phyloP scores from a whole-genome alignment of 2,797 vertebrate genomes.

The Phataginus tricuspis region DNA sequence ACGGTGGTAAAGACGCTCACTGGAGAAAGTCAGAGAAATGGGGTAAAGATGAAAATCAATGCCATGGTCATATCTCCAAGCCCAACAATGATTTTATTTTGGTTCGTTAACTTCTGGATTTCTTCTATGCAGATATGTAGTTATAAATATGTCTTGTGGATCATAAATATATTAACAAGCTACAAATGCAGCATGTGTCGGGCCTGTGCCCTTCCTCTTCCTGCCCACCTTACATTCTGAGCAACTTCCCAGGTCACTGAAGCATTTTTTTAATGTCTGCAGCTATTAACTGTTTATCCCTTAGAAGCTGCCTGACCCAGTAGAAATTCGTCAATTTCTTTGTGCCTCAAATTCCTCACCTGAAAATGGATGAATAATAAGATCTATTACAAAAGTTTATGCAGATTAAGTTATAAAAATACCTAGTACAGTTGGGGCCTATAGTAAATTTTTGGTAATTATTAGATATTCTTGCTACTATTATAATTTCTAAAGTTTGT shows the following conservation, averaged over 20 bases:
- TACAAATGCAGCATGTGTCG: neutral
- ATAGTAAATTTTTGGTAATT: neutral
- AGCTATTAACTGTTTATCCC: neutral
- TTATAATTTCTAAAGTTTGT: neutral
- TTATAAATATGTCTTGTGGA: neutral
- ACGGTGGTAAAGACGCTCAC: too few relatives aligned
- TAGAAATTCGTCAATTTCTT: neutral
- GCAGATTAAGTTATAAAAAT: neutral
- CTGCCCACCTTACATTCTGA: neutral
- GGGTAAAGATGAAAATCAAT: neutral
- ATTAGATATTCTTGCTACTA: neutral
- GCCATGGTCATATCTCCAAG: neutral
- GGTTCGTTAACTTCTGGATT: too few relatives aligned
- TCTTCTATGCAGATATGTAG: neutral
- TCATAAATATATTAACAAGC: neutral
- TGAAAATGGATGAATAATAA: neutral
- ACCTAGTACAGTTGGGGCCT: neutral
- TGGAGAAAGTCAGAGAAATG: neutral
- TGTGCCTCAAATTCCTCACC: neutral
- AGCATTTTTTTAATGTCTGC: neutral
- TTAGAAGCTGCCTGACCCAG: neutral
- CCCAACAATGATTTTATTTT: neutral
- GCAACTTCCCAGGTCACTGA: neutral
- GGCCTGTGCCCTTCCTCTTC: too few relatives aligned
- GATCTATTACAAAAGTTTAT: neutral